phyloP scores from a whole-genome alignment of 1,140 invertebrate genomes.

The Augochlora pura region DNA sequence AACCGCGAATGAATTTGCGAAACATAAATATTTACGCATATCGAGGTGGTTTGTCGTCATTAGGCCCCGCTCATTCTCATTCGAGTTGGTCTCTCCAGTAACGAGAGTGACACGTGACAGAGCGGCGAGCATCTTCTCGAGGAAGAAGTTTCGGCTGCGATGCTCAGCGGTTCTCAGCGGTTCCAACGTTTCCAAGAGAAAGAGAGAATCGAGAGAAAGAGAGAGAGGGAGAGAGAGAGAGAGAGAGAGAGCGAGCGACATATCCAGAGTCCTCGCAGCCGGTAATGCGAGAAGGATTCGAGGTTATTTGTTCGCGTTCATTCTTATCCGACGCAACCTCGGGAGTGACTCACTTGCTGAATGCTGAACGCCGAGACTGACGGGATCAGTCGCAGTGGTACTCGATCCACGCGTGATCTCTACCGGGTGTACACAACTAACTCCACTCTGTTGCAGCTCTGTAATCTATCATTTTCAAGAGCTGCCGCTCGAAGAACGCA shows the following conservation, averaged over 20 bases:
- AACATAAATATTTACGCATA: not conserved
- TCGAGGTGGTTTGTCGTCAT: constrained; percentile 34
- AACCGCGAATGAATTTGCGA: not conserved
- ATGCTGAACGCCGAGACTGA: constrained; percentile 46
- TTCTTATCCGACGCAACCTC: constrained; percentile 58
- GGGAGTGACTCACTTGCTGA: constrained; percentile 59
- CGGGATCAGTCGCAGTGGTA: constrained; percentile 52
- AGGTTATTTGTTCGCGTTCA: constrained; percentile 63
- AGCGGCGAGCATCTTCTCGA: not conserved
- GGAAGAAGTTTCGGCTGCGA: constrained; percentile 39
- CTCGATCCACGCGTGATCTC: constrained; percentile 22
- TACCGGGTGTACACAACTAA: not conserved
- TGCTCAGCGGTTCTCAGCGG: constrained; percentile 38
- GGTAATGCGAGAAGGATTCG: constrained; percentile 38
- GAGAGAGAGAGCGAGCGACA: not conserved
- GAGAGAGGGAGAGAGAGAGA: not conserved
- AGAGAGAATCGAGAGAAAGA: not conserved
- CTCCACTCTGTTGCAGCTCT: not conserved
- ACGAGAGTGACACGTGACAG: constrained; percentile 45
- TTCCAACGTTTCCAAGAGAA: not conserved
- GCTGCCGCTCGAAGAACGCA: too few species aligned
- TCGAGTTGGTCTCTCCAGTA: constrained; percentile 25
- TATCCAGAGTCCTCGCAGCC: constrained; percentile 3
- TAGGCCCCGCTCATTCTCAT: constrained; percentile 37
- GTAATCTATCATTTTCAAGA: too few species aligned